Base-by-base conservation (phyloP, 1,140 invertebrate genomes). In the Melipona quadrifasciata region DNA sequence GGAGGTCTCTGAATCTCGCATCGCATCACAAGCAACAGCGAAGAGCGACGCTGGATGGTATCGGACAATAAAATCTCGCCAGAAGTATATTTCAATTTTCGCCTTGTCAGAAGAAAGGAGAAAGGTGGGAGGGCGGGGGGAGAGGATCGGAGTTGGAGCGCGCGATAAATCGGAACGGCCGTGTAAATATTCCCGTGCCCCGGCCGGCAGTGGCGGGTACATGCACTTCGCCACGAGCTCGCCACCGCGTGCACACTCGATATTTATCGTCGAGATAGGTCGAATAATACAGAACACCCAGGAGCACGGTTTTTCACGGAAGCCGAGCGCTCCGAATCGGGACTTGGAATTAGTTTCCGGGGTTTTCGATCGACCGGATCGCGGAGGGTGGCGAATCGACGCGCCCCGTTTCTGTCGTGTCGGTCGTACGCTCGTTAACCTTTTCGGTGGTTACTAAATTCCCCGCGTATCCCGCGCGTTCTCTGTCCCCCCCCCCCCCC, bases 41-140 rank as follows among this genome's bases (percentile, higher is more conserved):
- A 14, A 19, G 61, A 34, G 39, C 19, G 82, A 82, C 55, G 31
- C 27, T 71, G 79, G 78, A 80, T 76, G 86, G 57, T 80, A 88
- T 84, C 64, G 87, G 80, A 86, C 80, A 86, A 89, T 86, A 89
- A 86, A 89, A 89, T 89, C 68, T 87, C 65, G 82, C 47, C 88
- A 78, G 71, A 87, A 85, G 89, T 90, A 90, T 90, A 90, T 90
- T 89, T 90, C 89, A 87, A 90, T 90, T 87, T 89, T 89, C 72
- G 71, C 72, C 53, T 34, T 39, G 57, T 55, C 47, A 79, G 57
- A 14, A 16, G 16, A 67, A 11, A 67, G 65, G 19, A 47, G 39
- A 47, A 47, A 65, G 19, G 24, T 16, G 21, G 19, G 14, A 67
- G 21, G 34, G 8, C 10, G 19, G 27, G 39, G 47, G 53, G 21